Percentiles rank a stretch among this genome's conserved stretches.
Conservation (phyloP, 2,888 invertebrate genomes). For the Coelopa pilipes region DNA sequence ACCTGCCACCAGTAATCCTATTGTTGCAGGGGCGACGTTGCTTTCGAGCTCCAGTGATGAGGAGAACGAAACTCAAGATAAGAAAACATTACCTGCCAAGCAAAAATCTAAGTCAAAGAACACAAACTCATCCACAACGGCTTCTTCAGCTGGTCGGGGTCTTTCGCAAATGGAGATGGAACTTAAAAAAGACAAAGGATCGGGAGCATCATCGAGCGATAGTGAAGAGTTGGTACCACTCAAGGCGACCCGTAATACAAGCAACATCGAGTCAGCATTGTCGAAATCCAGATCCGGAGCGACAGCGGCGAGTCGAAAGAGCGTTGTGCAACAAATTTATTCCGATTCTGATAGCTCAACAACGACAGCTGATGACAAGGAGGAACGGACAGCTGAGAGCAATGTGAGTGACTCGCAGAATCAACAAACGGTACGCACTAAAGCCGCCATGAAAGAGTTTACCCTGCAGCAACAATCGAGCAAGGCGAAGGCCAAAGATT, state of each 20-base stretch:
- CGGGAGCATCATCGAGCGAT: slow-evolving; percentile 78
- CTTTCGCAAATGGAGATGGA: slow-evolving; percentile 76
- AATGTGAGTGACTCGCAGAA: slow-evolving; percentile 77
- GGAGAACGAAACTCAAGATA: slow-evolving; percentile 42
- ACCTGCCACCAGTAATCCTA: slow-evolving; percentile 49
- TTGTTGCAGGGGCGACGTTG: slow-evolving; percentile 45
- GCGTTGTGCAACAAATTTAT: slow-evolving; percentile 81
- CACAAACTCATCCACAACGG: slow-evolving; percentile 39
- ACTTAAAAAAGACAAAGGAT: slow-evolving; percentile 71
- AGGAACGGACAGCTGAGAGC: slow-evolving; percentile 70
- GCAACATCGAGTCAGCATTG: slow-evolving; percentile 32
- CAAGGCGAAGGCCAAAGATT: slow-evolving; percentile 46
- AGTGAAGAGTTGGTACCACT: slow-evolving; percentile 83
- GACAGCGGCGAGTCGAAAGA: slow-evolving; percentile 58
- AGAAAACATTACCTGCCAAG: slow-evolving; percentile 55
- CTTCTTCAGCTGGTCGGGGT: slow-evolving; percentile 43
- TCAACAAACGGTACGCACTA: slow-evolving; percentile 77
- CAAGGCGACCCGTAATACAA: slow-evolving; percentile 47
- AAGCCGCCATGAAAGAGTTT: slow-evolving; percentile 88
- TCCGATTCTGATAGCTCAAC: slow-evolving; percentile 75
- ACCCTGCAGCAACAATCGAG: slow-evolving; percentile 66
- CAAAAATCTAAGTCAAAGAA: slow-evolving; percentile 55
- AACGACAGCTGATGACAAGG: slow-evolving; percentile 49
- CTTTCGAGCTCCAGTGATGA: slow-evolving; percentile 53
- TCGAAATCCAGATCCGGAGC: slow-evolving; percentile 18